Evolutionary conservation across 2,113 vertebrate genomes (phyloP).

Genomic region (Chauna torquata): DNA sequence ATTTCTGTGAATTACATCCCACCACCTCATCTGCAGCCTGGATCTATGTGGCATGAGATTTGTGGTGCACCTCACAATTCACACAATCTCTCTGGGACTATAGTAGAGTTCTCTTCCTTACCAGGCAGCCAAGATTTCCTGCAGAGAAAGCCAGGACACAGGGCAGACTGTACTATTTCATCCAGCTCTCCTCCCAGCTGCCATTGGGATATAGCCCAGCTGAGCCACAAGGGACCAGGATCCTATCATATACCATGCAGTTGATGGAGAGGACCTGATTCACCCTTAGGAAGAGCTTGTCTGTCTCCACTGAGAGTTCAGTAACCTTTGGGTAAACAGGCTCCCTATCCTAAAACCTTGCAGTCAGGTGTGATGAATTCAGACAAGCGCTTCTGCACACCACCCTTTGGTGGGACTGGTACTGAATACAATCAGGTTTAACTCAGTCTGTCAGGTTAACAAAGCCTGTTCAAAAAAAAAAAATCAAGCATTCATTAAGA

Average conservation of each 20-base stretch:
- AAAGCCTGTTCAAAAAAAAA: not conserved
- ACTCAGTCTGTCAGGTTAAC: not conserved
- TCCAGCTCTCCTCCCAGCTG: not conserved
- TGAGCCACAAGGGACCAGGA: rapidly evolving
- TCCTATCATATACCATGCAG: rapidly evolving
- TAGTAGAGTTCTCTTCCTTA: not conserved
- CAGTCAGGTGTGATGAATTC: not conserved
- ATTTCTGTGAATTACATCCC: not conserved
- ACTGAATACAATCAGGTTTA: not conserved
- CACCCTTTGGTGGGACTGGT: not conserved
- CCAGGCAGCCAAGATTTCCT: not conserved
- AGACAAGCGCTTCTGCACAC: not conserved
- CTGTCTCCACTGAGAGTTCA: not conserved
- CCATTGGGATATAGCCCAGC: not conserved
- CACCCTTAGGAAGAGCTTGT: not conserved
- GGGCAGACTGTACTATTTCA: not conserved
- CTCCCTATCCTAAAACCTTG: not conserved
- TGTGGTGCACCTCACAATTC: not conserved
- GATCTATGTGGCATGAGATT: not conserved
- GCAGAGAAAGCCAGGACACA: not conserved
- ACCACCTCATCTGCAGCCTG: not conserved
- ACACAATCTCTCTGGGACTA: not conserved
- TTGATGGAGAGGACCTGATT: rapidly evolving
- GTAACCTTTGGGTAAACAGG: not conserved
- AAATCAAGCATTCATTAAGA: not conserved